Percentiles rank a stretch among this genome's conserved stretches.
Evolutionary conservation across 2,113 vertebrate genomes (phyloP).

Genomic region (Cygnus atratus): DNA sequence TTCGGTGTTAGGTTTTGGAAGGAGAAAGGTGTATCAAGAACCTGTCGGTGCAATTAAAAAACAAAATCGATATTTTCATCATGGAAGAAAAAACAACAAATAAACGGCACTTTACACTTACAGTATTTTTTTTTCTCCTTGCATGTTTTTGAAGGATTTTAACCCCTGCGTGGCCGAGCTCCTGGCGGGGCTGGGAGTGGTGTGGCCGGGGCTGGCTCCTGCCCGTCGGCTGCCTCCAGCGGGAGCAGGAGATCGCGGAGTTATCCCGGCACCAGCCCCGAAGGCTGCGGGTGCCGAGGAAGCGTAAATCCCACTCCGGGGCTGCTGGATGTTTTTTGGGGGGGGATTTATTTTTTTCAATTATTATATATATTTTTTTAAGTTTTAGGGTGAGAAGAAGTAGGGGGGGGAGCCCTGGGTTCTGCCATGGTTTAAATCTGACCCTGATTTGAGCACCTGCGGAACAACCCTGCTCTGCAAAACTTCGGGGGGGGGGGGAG

Average conservation of each 20-base stretch:
- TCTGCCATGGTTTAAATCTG: accelerated
- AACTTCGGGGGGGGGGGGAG: accelerated
- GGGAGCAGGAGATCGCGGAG: neutral
- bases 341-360: neutral
- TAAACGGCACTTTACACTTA: conserved; percentile 42
- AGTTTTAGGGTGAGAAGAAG: neutral
- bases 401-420: neutral
- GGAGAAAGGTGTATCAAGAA: neutral
- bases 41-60: neutral
- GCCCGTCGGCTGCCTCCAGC: neutral
- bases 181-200: neutral
- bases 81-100: neutral
- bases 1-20: neutral
- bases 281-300: neutral
- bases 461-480: too few relatives aligned
- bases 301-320: neutral
- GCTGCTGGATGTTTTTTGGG: neutral
- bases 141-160: neutral
- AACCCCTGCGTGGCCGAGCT: neutral
- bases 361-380: too few relatives aligned
- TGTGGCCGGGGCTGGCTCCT: neutral
- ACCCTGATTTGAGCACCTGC: too few relatives aligned
- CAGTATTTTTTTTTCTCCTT: neutral
- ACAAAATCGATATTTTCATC: neutral
- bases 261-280: accelerated